Base-by-base conservation (phyloP, 2,113 vertebrate genomes). In the Recurvirostra avosetta region DNA sequence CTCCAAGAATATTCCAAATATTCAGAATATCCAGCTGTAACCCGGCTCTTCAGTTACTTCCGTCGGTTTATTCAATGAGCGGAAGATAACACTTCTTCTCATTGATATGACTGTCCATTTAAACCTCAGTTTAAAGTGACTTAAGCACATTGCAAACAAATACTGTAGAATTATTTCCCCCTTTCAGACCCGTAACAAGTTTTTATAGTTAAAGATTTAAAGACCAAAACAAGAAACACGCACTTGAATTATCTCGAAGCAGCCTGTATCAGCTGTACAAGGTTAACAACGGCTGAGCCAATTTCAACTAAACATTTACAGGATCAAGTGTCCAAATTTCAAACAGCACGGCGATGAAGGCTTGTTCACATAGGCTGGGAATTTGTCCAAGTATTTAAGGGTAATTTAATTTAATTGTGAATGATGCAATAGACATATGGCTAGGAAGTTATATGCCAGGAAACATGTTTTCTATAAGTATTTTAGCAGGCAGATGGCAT, bases 371-470 rank as follows among this genome's bases (percentile, higher is more conserved):
- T 3, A 32, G 77, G 17, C 86, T 88, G 95, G 94, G 93, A 94
- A 22, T 18, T 10, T 27, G n/a, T 89, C 96, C 96, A 96, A 91
- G 65, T 30, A 4, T 96, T 94, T 94, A 86, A 78, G 95, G 92
- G 85, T 58, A 92, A 95, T 95, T 97, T 70, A 73, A 94, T 94
- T 87, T 82, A 88, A 95, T 96, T 88, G 91, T 88, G 87, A 92
- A 4, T 96, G 94, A 97, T 96, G 97, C 96, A 97, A 95, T 53
- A 62, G 89, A 89, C 97, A 96, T 93, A 96, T 95, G 97, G 95
- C 83, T 95, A 45, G 87, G 92, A 88, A 96, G 91, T 85, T 96
- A 87, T 84, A 94, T 71, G 95, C 95, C 96, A 96, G 95, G 97
- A 97, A 97, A 92, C 78, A 11, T 89, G 95, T 79, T 96, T 96